A percentile compares a stretch with the other conserved stretches of the same genome.
These are phyloP conservation scores for Heteractis magnifica DNA, from an alignment of 92 coral and sea anemone genomes.

Conservation along the genomic window DNA sequence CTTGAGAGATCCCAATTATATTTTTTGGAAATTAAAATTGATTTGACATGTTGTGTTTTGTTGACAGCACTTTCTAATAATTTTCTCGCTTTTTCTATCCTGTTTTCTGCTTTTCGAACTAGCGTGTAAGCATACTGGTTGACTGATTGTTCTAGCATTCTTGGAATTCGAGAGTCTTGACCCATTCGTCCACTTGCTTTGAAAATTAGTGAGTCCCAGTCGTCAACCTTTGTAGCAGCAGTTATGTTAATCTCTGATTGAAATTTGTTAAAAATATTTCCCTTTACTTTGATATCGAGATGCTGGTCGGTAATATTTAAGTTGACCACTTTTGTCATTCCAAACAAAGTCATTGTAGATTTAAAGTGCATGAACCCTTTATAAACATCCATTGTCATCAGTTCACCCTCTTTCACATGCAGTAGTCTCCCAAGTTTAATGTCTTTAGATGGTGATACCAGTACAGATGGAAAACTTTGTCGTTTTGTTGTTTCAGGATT, in stretches of 20 bases:
- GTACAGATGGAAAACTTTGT: background rate
- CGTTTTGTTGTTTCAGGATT: background rate
- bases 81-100: conserved; percentile 27
- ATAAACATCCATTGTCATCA: background rate
- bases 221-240: conserved; percentile 39
- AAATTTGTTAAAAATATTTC: conserved; percentile 21
- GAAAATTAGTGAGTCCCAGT: conserved; percentile 37
- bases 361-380: background rate
- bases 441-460: conserved; percentile 5
- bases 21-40: background rate
- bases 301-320: conserved; percentile 8
- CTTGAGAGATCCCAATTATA: background rate
- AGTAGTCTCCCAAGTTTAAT: conserved; percentile 13
- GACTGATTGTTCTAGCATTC: conserved; percentile 19
- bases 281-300: background rate
- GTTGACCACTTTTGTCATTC: conserved; percentile 4
- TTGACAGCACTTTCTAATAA: conserved; percentile 19
- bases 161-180: conserved; percentile 23
- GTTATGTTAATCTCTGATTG: conserved; percentile 29
- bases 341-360: conserved; percentile 11
- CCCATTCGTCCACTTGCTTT: conserved; percentile 38
- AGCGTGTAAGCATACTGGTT: conserved; percentile 29
- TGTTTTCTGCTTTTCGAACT: conserved; percentile 23
- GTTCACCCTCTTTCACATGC: background rate
- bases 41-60: background rate